A percentile compares a stretch with the other conserved stretches of the same genome.
Conservation (phyloP, 23 tunicate genomes). For the Botrylloides violaceus region DNA sequence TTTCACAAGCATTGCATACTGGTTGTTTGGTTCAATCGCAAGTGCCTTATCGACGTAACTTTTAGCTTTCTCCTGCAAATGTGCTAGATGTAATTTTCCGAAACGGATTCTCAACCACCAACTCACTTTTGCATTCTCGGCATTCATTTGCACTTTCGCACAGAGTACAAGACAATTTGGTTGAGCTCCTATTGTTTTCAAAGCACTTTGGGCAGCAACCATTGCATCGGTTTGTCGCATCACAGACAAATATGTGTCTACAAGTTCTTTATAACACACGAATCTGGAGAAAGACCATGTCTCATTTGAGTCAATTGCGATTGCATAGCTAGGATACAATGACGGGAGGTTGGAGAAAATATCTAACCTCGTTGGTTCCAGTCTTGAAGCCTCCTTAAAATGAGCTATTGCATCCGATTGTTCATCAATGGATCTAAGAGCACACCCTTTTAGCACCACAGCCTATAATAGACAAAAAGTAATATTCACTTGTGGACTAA, state of each 20-base stretch:
- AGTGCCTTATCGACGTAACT: slow-evolving; percentile 61
- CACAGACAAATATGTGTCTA: slow-evolving; percentile 25
- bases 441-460: slow-evolving; percentile 47
- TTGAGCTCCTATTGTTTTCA: slow-evolving; percentile 41
- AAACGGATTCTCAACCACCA: neutral
- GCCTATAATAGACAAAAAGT: slow-evolving; percentile 25
- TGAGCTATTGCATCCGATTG: slow-evolving; percentile 46
- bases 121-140: neutral
- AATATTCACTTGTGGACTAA: no score
- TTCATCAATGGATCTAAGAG: slow-evolving; percentile 46
- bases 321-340: neutral
- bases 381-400: slow-evolving; percentile 48
- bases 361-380: slow-evolving; percentile 37
- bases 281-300: slow-evolving; percentile 7
- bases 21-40: slow-evolving; percentile 43
- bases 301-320: neutral
- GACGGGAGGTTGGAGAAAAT: neutral
- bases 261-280: slow-evolving; percentile 64
- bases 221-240: slow-evolving; percentile 57
- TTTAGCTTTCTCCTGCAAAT: slow-evolving; percentile 30
- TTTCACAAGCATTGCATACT: slow-evolving; percentile 40
- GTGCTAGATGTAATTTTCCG: neutral
- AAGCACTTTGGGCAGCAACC: slow-evolving; percentile 51
- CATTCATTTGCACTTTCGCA: slow-evolving; percentile 31
- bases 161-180: slow-evolving; percentile 58